These are phyloP conservation scores for Poecilus cupreus DNA, from an alignment of 2,888 invertebrate species.

Conservation along the genomic window DNA sequence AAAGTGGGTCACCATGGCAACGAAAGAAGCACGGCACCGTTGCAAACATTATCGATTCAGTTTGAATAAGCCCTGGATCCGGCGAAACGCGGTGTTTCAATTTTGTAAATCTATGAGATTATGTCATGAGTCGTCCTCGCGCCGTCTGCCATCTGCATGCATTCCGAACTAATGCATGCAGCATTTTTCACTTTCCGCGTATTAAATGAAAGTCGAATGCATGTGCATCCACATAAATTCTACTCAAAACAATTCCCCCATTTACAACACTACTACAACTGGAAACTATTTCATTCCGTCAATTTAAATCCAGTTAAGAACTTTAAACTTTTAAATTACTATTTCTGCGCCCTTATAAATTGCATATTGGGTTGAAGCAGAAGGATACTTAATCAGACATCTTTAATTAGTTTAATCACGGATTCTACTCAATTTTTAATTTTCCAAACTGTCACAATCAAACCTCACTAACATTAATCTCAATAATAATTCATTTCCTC, in stretches of 20 bases:
- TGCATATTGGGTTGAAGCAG: background rate
- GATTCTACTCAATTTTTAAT: background rate
- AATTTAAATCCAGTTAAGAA: background rate
- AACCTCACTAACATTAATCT: too few species aligned
- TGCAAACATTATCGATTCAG: slow-evolving; percentile 51
- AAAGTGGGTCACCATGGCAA: slow-evolving; percentile 47
- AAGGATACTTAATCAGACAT: background rate
- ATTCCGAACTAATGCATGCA: background rate
- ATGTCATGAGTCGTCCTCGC: slow-evolving; percentile 32
- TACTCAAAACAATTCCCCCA: slow-evolving; percentile 7
- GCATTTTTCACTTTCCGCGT: slow-evolving; percentile 38
- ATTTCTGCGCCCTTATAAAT: background rate
- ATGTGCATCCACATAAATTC: background rate
- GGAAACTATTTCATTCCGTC: background rate
- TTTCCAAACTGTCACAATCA: background rate
- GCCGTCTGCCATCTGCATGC: slow-evolving; percentile 16
- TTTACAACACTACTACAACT: background rate
- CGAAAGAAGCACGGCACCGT: slow-evolving; percentile 46
- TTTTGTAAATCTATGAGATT: slow-evolving; percentile 54
- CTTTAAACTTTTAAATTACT: slow-evolving; percentile 13
- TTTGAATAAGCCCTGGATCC: slow-evolving; percentile 47
- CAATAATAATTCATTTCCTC: too few species aligned
- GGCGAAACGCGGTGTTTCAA: slow-evolving; percentile 45
- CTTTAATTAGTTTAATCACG: slow-evolving; percentile 17
- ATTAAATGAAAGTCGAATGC: slow-evolving; percentile 38